These are phyloP conservation scores for Blennius ocellaris DNA, from an alignment of 2,113 vertebrate species.

Conservation along the genomic window DNA sequence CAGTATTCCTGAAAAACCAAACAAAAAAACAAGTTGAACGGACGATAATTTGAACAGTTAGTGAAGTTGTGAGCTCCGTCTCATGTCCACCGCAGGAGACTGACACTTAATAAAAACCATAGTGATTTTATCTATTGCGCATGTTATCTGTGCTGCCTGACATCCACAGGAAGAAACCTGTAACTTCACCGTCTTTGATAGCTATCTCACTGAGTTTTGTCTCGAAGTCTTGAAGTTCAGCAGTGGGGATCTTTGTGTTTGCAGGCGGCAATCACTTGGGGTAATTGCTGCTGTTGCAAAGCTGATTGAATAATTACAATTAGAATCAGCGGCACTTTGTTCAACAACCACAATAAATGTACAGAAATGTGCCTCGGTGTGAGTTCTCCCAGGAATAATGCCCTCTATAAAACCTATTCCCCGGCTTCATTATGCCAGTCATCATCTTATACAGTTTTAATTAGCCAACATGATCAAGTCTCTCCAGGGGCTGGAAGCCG, in stretches of 20 bases:
- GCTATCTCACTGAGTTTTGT: neutral
- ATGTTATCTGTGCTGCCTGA: too few relatives aligned
- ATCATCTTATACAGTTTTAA: slow-evolving; percentile 47
- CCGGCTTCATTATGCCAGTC: slow-evolving; percentile 33
- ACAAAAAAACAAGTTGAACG: too few relatives aligned
- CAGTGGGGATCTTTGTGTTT: neutral
- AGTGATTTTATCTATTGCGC: too few relatives aligned
- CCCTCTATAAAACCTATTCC: slow-evolving; percentile 35
- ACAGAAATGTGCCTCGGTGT: slow-evolving; percentile 13
- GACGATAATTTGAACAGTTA: too few relatives aligned
- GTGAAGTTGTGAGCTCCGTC: too few relatives aligned
- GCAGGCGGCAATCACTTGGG: neutral
- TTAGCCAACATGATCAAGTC: slow-evolving; percentile 29
- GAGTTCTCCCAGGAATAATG: slow-evolving; percentile 13
- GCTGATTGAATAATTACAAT: slow-evolving; percentile 45
- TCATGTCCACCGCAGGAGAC: too few relatives aligned
- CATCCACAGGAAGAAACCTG: too few relatives aligned
- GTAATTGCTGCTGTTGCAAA: slow-evolving; percentile 20
- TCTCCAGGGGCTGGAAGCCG: slow-evolving; percentile 4
- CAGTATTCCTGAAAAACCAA: too few relatives aligned
- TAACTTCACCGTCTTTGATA: neutral
- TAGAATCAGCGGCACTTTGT: slow-evolving; percentile 36
- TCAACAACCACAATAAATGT: slow-evolving; percentile 37
- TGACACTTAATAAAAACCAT: too few relatives aligned
- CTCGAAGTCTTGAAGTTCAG: neutral